Evolutionary conservation across 1,140 invertebrate species (phyloP).

Genomic region (Caenorhabditis brenneri): DNA sequence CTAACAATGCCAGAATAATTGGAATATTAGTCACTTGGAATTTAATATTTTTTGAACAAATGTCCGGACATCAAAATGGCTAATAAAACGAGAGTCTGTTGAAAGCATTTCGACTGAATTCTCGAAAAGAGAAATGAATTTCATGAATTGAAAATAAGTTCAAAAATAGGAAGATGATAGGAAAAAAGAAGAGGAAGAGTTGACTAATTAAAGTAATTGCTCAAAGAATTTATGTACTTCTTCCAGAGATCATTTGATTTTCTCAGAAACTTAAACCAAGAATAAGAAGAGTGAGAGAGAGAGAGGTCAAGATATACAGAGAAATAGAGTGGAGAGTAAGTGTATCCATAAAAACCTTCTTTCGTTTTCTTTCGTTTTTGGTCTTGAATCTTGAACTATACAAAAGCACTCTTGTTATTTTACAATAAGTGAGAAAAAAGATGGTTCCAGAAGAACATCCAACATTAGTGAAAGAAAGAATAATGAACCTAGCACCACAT

Average conservation of each 20-base stretch:
- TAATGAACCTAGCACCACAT: too few relatives aligned
- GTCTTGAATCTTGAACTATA: background rate
- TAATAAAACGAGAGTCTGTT: background rate
- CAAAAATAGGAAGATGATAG: background rate
- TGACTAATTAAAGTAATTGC: slow-evolving; percentile 7
- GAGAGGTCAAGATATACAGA: background rate
- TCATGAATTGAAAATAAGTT: background rate
- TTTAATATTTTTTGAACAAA: background rate
- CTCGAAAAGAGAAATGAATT: background rate
- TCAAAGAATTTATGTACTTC: too few relatives aligned
- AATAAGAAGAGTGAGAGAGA: background rate
- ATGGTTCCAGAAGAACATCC: too few relatives aligned
- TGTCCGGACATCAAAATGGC: background rate
- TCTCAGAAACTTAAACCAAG: background rate
- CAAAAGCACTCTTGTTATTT: too few relatives aligned
- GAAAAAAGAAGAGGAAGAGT: background rate
- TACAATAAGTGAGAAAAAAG: too few relatives aligned
- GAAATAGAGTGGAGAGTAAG: background rate
- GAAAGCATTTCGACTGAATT: background rate
- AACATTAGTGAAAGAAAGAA: too few relatives aligned
- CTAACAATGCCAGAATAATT: too few relatives aligned
- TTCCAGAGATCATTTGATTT: background rate
- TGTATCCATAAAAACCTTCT: background rate
- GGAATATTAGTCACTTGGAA: background rate
- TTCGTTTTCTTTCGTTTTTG: background rate